Evolutionary conservation across 1,140 invertebrate species (phyloP), one percentile per base, ranked within the genome.

Genomic region (Cotesia vestalis): DNA sequence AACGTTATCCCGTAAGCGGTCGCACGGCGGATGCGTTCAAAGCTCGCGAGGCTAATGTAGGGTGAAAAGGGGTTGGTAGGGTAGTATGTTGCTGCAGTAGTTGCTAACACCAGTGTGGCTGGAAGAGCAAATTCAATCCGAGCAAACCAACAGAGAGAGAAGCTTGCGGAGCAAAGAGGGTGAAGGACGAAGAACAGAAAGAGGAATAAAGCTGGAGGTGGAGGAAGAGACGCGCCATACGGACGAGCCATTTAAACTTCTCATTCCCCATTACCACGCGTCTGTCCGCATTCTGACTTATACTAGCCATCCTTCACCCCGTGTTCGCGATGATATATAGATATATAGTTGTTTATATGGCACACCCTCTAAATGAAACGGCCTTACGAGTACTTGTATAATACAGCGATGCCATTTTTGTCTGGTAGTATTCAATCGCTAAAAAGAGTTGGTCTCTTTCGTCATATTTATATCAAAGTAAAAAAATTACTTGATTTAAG

Each of bases 181-280:
- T 55, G 53, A 55, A 46, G 60, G 59, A 36, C 35, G 51, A n/a
- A 51, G 61, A 51, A 55, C 34, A 66, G 67, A 59, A 63, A 61
- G 73, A 63, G 64, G 73, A 76, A 69, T 69, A 75, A 73, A 46
- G 40, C 6, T 46, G 40, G 40, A 46, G 11, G 40, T 46, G 6
- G 78, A 80, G 78, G 77, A 78, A 81, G 78, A 79, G 80, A 79
- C 78, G 84, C 85, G 79, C 83, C 85, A 87, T 87, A 87, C 85
- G 85, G 85, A 83, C 85, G 81, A 83, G 85, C 85, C 85, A 87
- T 87, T 87, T 87, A 87, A 87, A 87, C 85, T 87, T 86, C 84
- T 84, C 85, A 86, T 82, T 79, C 82, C 80, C 82, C 73, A 69
- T 78, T 83, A 85, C 83, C 82, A 73, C 84, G 83, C 79, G 84